These are phyloP conservation scores for Helicorthomorpha holstii DNA, from an alignment of 1,140 invertebrate species.

Conservation along the genomic window DNA sequence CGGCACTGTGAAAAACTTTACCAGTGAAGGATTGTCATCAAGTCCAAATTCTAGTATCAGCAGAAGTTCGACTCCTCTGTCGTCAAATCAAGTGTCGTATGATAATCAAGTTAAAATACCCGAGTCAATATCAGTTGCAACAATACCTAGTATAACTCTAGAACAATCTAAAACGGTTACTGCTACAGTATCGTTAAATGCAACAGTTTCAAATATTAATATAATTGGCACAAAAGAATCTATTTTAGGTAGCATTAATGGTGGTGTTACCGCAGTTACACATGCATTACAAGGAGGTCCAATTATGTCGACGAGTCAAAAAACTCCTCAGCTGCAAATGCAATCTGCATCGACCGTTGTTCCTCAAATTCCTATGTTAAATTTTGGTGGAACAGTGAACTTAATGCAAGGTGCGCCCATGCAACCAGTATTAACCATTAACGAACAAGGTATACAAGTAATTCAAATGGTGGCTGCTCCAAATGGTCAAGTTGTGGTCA, in stretches of 20 bases:
- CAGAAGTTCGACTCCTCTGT: no score
- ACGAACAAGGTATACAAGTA: slow-evolving; percentile 20
- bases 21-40: no score
- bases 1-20: no score
- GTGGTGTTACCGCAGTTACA: slow-evolving; percentile 8
- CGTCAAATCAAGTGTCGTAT: no score
- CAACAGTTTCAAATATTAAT: no score
- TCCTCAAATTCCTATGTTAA: slow-evolving; percentile 6
- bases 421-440: slow-evolving; percentile 18
- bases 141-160: no score
- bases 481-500: neutral
- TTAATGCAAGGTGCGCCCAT: neutral
- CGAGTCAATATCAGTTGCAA: no score
- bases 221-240: no score
- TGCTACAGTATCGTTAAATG: no score
- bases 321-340: slow-evolving; percentile 8
- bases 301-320: slow-evolving; percentile 10
- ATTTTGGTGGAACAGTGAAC: slow-evolving; percentile 3
- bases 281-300: slow-evolving; percentile 12
- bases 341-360: neutral
- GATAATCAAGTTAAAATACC: no score
- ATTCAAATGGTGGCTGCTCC: slow-evolving; percentile 13
- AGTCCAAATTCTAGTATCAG: no score
- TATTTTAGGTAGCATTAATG: neutral
- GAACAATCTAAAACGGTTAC: no score